phyloP scores from a whole-genome alignment of 2,113 vertebrate species.

The Bubo bubo region DNA sequence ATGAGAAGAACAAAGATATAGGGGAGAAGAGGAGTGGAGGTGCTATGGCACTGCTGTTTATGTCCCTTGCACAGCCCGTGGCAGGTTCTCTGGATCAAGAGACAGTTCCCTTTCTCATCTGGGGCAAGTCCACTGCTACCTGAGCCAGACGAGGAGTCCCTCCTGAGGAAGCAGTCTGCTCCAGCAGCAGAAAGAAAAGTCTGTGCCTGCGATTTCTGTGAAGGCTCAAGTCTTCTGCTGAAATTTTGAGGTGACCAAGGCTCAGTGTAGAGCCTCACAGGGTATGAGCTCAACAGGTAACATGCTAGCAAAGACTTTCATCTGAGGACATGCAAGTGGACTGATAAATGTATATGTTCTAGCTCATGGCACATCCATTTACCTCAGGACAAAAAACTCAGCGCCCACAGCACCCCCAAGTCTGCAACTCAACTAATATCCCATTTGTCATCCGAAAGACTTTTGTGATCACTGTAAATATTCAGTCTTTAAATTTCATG shows the following conservation, averaged over 20 bases:
- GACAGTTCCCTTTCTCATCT: accelerated
- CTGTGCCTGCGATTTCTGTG: accelerated
- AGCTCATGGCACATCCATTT: background rate
- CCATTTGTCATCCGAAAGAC: background rate
- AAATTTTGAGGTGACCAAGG: background rate
- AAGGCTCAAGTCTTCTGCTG: background rate
- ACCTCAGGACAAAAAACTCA: background rate
- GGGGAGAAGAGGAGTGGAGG: background rate
- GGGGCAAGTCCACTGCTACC: background rate
- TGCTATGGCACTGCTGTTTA: background rate
- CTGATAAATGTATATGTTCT: accelerated
- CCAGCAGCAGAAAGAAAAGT: background rate
- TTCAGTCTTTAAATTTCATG: background rate
- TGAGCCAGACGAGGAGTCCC: background rate
- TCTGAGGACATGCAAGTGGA: accelerated
- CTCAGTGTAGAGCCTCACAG: background rate
- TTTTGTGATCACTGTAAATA: background rate
- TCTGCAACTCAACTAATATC: background rate
- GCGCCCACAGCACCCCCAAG: background rate
- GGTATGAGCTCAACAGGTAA: background rate
- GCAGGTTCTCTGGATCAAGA: background rate
- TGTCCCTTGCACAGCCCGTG: too few relatives aligned
- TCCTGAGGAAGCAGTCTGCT: background rate
- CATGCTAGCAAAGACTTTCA: background rate
- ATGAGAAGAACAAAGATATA: background rate